Evolutionary conservation across 2,797 vertebrate species (phyloP).

Genomic region (Ceyx erithaca): DNA sequence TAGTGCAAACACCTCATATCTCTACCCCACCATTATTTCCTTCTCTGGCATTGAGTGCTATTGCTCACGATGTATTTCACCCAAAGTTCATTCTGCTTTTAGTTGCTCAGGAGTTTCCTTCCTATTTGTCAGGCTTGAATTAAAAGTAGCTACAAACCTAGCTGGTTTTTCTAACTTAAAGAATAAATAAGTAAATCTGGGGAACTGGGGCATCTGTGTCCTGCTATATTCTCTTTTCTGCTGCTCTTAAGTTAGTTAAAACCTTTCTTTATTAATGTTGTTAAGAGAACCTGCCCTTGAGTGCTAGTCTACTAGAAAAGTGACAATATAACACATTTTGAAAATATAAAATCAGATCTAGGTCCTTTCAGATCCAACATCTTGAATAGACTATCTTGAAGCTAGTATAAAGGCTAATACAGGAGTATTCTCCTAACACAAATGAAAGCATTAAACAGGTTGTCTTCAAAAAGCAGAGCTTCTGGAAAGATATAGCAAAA

Average conservation of each 20-base stretch:
- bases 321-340: neutral
- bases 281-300: neutral
- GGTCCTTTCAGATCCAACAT: neutral
- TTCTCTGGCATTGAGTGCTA: neutral
- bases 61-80: fast-evolving
- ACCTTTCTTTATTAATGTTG: neutral
- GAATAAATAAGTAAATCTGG: neutral
- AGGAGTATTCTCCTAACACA: neutral
- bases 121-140: neutral
- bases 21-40: neutral
- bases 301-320: neutral
- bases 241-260: neutral
- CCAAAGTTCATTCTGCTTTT: neutral
- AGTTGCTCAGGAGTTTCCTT: neutral
- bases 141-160: neutral
- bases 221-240: neutral
- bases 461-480: neutral
- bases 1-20: neutral
- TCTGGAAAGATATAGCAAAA: neutral
- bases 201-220: neutral
- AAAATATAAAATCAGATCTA: neutral
- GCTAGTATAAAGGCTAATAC: neutral
- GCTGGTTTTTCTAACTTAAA: neutral
- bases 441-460: neutral
- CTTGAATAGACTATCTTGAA: neutral